Evolutionary conservation across 1,140 invertebrate species (phyloP).

Genomic region (Drosophila pruinosa): DNA sequence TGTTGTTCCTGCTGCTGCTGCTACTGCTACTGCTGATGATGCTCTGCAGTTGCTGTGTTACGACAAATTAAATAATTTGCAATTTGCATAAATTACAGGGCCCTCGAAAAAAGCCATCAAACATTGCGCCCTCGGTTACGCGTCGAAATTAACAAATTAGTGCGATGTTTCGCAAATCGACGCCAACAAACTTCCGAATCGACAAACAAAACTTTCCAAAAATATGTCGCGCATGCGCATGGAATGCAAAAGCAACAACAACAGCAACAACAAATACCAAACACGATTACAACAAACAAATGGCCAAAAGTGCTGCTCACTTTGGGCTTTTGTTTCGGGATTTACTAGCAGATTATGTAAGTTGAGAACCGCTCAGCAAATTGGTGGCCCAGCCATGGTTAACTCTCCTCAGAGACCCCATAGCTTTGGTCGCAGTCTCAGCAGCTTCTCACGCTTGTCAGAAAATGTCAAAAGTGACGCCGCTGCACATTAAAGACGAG

Average conservation of each 20-base stretch:
- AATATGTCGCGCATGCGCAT: conserved; percentile 62
- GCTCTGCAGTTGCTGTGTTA: conserved; percentile 11
- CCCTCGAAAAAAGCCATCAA: conserved; percentile 46
- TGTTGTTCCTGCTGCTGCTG: background rate
- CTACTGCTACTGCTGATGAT: conserved; percentile 11
- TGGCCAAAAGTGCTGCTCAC: conserved; percentile 13
- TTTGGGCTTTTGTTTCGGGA: conserved; percentile 1
- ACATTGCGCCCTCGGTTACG: conserved; percentile 69
- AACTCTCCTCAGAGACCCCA: background rate
- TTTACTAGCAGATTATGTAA: conserved; percentile 31
- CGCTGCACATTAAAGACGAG: conserved; percentile 40
- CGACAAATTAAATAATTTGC: conserved; percentile 63
- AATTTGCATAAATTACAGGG: conserved; percentile 66
- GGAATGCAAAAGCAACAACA: conserved; percentile 55
- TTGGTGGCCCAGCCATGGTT: conserved; percentile 55
- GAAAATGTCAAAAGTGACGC: conserved; percentile 78
- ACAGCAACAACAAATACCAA: background rate
- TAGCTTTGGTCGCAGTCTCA: conserved; percentile 4
- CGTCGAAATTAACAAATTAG: conserved; percentile 78
- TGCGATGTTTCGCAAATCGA: conserved; percentile 76
- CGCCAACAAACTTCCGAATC: conserved; percentile 68
- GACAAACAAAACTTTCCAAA: conserved; percentile 58
- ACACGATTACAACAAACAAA: conserved; percentile 8
- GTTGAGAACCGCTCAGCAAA: conserved; percentile 51
- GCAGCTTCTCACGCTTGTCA: conserved; percentile 76